Evolutionary conservation across 1,140 invertebrate genomes (phyloP).

Genomic region (Euglossa dilemma): DNA sequence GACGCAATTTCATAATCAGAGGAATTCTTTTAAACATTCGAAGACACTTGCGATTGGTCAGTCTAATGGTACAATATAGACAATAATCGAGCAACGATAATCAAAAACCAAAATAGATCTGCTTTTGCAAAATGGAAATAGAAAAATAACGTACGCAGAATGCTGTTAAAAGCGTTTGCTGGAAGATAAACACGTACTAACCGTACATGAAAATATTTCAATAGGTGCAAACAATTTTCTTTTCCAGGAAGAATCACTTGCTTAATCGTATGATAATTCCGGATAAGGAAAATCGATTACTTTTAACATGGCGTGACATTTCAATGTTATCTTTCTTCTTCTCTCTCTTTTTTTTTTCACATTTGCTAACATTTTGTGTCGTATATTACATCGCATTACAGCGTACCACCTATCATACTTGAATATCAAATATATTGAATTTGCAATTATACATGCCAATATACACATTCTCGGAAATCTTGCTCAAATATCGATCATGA

Average conservation of each 20-base stretch:
- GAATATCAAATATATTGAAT: slow-evolving; percentile 32
- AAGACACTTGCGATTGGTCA: slow-evolving; percentile 59
- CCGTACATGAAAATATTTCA: slow-evolving; percentile 1
- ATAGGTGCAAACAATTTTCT: neutral
- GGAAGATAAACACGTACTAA: slow-evolving; percentile 20
- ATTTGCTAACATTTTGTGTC: neutral
- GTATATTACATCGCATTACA: slow-evolving; percentile 3
- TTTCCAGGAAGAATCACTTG: neutral
- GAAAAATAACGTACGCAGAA: slow-evolving; percentile 1
- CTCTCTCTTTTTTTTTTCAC: neutral
- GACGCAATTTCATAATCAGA: slow-evolving; percentile 16
- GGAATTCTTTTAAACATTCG: slow-evolving; percentile 42
- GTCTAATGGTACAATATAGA: slow-evolving; percentile 46
- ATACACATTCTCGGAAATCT: slow-evolving; percentile 2
- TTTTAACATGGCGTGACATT: slow-evolving; percentile 9
- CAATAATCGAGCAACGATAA: slow-evolving; percentile 19
- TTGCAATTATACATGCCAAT: neutral
- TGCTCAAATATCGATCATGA: neutral
- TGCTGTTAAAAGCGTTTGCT: neutral
- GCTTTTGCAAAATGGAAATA: slow-evolving; percentile 1
- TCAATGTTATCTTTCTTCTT: neutral
- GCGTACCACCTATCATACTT: neutral
- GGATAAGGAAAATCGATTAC: neutral
- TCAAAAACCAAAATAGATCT: neutral
- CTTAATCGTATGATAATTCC: neutral